Conservation (phyloP, 2,113 vertebrate genomes). For the Mustelus asterias region DNA sequence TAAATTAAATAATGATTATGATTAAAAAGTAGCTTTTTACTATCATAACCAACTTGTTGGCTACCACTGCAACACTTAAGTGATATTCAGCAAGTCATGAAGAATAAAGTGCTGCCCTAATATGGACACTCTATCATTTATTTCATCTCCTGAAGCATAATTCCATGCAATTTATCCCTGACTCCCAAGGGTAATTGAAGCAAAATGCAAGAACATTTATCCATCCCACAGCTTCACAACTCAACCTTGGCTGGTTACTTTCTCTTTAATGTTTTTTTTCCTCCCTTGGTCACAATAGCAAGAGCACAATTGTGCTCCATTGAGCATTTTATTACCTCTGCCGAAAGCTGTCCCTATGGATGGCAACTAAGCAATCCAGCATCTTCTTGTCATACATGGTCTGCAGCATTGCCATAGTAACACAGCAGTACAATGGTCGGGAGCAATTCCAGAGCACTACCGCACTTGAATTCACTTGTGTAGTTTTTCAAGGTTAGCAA, state of each 20-base stretch:
- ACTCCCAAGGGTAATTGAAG: background rate
- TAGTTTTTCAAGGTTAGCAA: background rate
- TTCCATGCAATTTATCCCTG: too few relatives aligned
- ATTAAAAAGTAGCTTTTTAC: background rate
- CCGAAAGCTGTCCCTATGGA: background rate
- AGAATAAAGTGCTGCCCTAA: too few relatives aligned
- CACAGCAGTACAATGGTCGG: background rate
- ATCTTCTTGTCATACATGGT: background rate
- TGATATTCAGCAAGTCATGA: too few relatives aligned
- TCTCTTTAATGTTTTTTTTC: background rate
- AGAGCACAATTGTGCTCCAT: background rate
- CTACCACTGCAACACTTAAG: too few relatives aligned
- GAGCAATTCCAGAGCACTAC: background rate
- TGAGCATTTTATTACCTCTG: background rate
- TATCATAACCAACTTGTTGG: background rate
- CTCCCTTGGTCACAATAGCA: background rate
- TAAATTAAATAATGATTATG: background rate
- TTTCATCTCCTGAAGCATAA: too few relatives aligned
- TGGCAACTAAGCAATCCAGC: background rate
- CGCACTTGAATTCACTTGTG: background rate
- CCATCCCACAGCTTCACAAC: background rate
- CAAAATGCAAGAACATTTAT: background rate
- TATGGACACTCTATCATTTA: too few relatives aligned
- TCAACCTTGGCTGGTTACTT: background rate
- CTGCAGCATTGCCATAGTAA: slow-evolving; percentile 16